Conservation (phyloP, 2,113 vertebrate genomes). For the Eudorcas thomsonii region DNA sequence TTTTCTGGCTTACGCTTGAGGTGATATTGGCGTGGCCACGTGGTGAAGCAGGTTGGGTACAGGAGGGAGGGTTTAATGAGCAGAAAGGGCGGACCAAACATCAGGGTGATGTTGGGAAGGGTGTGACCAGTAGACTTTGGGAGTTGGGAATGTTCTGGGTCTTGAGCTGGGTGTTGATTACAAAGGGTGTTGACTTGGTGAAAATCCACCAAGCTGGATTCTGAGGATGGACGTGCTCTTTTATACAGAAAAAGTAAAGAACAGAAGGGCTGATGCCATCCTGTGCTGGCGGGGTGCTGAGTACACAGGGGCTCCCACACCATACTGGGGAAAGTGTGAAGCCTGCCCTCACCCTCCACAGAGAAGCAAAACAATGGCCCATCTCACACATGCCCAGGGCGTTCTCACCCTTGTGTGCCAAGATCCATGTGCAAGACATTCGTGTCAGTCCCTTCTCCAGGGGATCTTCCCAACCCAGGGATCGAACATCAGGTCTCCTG, state of each 20-base stretch:
- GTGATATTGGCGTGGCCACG: accelerated
- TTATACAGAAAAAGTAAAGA: background rate
- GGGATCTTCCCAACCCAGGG: too few species aligned
- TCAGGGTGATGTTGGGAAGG: background rate
- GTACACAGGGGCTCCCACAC: too few species aligned
- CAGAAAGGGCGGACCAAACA: background rate
- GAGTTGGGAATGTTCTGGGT: background rate
- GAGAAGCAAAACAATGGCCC: background rate
- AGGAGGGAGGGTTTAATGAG: background rate
- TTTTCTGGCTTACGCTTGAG: background rate
- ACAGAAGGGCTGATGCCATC: background rate
- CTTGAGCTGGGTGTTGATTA: background rate
- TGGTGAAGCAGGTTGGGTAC: background rate
- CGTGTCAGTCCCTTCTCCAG: too few species aligned
- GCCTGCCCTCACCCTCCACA: accelerated
- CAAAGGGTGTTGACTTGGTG: background rate
- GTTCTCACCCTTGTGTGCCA: accelerated
- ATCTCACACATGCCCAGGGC: accelerated
- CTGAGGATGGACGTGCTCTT: accelerated
- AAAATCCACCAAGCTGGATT: background rate
- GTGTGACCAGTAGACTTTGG: accelerated
- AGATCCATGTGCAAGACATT: background rate
- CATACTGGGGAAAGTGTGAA: accelerated
- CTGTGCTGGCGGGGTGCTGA: accelerated
- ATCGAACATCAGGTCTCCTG: too few species aligned